Evolutionary conservation across 2,113 vertebrate genomes (phyloP).

Genomic region (Todiramphus saurophagus): DNA sequence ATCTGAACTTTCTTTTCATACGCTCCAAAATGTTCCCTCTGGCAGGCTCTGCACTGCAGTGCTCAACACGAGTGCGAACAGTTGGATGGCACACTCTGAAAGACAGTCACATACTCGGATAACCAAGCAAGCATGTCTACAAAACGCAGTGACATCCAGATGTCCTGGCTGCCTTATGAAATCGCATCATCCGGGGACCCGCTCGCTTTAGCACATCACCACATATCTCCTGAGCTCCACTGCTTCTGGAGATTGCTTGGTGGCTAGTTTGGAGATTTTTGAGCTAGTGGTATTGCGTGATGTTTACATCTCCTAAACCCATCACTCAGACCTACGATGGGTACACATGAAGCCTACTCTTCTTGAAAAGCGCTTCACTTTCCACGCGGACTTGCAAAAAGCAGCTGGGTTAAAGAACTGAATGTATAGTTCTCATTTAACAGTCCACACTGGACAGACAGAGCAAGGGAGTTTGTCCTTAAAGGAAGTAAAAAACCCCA

Average conservation of each 20-base stretch:
- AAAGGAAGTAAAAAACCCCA: neutral
- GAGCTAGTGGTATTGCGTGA: neutral
- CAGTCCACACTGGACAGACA: neutral
- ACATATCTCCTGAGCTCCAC: neutral
- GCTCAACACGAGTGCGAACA: fast-evolving
- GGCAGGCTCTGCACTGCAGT: neutral
- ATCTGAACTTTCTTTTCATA: constrained; percentile 49
- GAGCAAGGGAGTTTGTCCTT: neutral
- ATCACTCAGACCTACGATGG: neutral
- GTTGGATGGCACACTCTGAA: neutral
- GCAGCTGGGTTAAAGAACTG: neutral
- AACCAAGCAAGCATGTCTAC: neutral
- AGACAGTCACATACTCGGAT: neutral
- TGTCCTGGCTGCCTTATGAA: neutral
- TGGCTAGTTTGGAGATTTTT: neutral
- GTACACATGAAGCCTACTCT: neutral
- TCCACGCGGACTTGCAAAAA: neutral
- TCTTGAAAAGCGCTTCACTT: neutral
- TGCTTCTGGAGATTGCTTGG: neutral
- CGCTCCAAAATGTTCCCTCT: neutral
- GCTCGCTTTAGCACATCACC: neutral
- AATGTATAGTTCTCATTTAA: neutral
- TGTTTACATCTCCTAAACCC: neutral
- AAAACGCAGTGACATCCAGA: neutral
- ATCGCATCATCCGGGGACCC: neutral